Evolutionary conservation across 2,113 vertebrate species (phyloP).

Genomic region (Microcebus ravelobensis): DNA sequence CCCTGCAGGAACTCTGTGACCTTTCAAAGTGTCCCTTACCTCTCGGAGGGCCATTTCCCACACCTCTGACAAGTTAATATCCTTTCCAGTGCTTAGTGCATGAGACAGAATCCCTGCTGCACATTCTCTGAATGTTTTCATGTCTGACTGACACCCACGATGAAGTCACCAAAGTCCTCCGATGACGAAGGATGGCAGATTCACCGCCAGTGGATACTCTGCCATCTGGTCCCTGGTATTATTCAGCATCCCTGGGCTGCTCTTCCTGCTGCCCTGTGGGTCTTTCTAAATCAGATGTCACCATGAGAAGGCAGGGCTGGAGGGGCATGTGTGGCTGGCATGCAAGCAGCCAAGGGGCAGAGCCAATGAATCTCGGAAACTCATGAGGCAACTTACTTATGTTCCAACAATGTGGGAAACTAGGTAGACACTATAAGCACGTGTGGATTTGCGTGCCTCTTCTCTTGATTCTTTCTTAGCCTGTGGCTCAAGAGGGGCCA

Average conservation of each 20-base stretch:
- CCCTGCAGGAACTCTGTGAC: not conserved
- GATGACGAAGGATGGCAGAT: not conserved
- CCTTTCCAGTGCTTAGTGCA: not conserved
- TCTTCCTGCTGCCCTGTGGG: not conserved
- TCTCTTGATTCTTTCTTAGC: not conserved
- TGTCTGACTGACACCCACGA: not conserved
- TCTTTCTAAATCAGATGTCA: not conserved
- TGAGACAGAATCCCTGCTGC: not conserved
- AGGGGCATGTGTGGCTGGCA: not conserved
- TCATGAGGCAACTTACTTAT: not conserved
- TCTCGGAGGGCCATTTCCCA: not conserved
- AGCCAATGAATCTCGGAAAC: conserved; percentile 39
- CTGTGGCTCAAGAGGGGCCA: not conserved
- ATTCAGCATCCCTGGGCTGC: not conserved
- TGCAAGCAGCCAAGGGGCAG: not conserved
- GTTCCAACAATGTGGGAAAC: not conserved
- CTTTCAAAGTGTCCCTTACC: not conserved
- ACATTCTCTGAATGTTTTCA: not conserved
- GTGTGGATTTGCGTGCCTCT: not conserved
- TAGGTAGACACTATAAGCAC: not conserved
- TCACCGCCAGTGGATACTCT: fast-evolving
- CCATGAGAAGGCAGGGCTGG: not conserved
- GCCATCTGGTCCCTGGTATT: not conserved
- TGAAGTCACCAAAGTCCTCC: not conserved
- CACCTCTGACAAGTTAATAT: not conserved